Evolutionary conservation across 2,113 vertebrate genomes (phyloP).

Genomic region (Entelurus aequoreus): DNA sequence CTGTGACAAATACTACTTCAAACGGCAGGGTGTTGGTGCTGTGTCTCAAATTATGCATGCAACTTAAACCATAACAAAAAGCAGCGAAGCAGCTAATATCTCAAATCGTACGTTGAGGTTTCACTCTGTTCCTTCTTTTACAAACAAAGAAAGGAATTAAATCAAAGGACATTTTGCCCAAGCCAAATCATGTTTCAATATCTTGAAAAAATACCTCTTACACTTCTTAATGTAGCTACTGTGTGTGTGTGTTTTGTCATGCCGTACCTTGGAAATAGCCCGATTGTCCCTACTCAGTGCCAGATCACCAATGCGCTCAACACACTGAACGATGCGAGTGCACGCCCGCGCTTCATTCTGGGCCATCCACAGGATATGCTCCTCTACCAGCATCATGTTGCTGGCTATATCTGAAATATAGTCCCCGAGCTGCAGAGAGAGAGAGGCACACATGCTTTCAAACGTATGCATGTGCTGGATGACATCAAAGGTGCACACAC

Average conservation of each 20-base stretch:
- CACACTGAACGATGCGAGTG: constrained; percentile 82
- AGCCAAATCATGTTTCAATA: constrained; percentile 36
- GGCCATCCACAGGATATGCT: constrained; percentile 85
- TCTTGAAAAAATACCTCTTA: constrained; percentile 12
- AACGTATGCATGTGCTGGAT: background rate
- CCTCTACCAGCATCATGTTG: constrained; percentile 85
- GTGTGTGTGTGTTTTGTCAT: background rate
- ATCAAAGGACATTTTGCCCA: background rate
- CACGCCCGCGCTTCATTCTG: constrained; percentile 84
- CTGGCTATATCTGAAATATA: constrained; percentile 83
- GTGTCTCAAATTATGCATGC: no score
- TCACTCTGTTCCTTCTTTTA: background rate
- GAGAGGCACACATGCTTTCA: constrained; percentile 13
- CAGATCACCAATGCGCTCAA: constrained; percentile 79
- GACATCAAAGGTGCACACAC: background rate
- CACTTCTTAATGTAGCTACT: constrained; percentile 1
- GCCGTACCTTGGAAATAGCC: constrained; percentile 80
- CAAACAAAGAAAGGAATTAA: background rate
- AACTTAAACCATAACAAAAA: no score
- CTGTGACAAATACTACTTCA: no score
- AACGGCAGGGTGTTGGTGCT: no score
- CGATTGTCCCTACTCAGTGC: constrained; percentile 66
- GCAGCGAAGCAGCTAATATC: no score
- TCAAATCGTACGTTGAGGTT: no score
- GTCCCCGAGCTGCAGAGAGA: constrained; percentile 72